phyloP scores from a whole-genome alignment of 2,888 invertebrate species.

The Perithous albicinctus region DNA sequence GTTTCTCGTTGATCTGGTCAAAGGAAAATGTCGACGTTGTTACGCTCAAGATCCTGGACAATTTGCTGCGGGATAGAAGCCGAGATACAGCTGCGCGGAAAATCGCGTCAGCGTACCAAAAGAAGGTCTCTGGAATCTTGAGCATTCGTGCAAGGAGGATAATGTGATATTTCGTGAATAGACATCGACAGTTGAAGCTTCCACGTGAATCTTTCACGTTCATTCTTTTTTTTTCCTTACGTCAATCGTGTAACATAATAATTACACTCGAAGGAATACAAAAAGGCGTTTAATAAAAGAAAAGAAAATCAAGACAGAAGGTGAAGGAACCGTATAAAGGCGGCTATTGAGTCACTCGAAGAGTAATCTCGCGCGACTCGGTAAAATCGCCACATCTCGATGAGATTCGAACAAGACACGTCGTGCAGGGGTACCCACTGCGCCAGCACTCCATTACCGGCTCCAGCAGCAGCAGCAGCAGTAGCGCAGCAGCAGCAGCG shows the following conservation, averaged over 20 bases:
- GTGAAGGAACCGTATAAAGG: constrained; percentile 62
- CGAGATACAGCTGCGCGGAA: constrained; percentile 67
- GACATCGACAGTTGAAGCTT: not conserved
- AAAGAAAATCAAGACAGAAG: constrained; percentile 24
- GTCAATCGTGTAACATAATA: not conserved
- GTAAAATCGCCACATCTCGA: constrained; percentile 87
- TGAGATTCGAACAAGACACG: constrained; percentile 90
- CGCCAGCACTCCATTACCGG: constrained; percentile 86
- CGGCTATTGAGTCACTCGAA: constrained; percentile 84
- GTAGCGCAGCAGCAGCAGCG: constrained; percentile 63
- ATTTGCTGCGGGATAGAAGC: constrained; percentile 64
- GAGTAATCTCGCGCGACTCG: constrained; percentile 88
- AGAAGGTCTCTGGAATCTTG: constrained; percentile 69
- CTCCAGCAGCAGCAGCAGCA: constrained; percentile 75
- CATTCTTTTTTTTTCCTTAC: not conserved
- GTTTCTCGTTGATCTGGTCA: constrained; percentile 63
- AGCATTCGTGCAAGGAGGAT: constrained; percentile 44
- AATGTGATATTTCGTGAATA: constrained; percentile 39
- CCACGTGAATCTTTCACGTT: not conserved
- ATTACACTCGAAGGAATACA: not conserved
- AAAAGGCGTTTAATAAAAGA: constrained; percentile 19
- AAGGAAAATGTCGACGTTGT: constrained; percentile 70
- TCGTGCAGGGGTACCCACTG: constrained; percentile 87
- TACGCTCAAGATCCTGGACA: constrained; percentile 56
- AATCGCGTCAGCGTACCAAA: constrained; percentile 73